Base-by-base conservation (phyloP, 2,113 vertebrate species). In the Clarias macrocephalus region DNA sequence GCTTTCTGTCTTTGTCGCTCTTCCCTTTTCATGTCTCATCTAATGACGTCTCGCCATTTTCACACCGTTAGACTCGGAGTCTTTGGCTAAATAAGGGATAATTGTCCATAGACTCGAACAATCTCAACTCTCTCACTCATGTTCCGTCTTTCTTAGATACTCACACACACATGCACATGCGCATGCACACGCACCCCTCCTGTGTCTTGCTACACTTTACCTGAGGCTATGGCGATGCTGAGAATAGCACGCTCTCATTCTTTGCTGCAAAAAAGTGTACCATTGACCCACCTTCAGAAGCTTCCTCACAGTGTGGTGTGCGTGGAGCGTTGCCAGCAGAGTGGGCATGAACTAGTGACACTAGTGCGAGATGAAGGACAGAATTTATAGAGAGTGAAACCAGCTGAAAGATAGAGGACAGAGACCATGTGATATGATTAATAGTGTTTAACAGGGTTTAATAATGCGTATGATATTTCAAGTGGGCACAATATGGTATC, bases 211-310 rank as follows among this genome's bases (percentile, higher is more conserved):
- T 76, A 80, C 48, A 88, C 88, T 86, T 91, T 84, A 91, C 90
- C 88, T 89, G 88, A 59, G 90, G 90, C 90, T 88, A 72, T 82
- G 63, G 80, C 79, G 87, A 88, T 75, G 90, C 90, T 89, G 88
- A 91, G 90, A 91, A 91, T 91, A 91, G 90, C 87, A 85, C 60
- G 90, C 82, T 91, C 90, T 89, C 88, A 87, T 88, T 89, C 88
- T 90, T 86, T 66, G 83, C 79, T 87, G 85, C 60, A 81, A 88
- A 89, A 91, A 89, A 91, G 87, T 91, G 87, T 89, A 89, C 85
- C 90, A 91, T 87, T 89, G 88, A 91, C 90, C 90, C 90, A 88
- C 88, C 90, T 88, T 88, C 85, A 82, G 56, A 87, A 83, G 88
- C 87, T 87, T 88, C 80, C 87, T 83, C 65, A 75, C 82, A 85